Evolutionary conservation across 2,888 invertebrate genomes (phyloP), one percentile per base, ranked within the genome.

Genomic region (Coleophora flavipennella): DNA sequence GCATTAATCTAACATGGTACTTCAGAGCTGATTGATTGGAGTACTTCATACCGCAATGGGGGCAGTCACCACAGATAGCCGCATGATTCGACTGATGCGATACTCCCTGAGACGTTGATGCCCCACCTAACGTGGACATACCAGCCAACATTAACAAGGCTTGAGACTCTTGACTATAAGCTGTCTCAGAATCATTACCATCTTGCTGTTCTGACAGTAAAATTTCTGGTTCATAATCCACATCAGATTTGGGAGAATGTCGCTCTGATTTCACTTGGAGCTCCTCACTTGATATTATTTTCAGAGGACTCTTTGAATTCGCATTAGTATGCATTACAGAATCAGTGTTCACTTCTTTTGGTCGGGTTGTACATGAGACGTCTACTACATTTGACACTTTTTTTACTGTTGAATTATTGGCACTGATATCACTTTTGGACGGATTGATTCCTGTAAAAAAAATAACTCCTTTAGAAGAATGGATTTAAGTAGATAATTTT

Each of bases 21-120:
- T 90, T 90, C 49, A 90, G 78, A 31, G 90, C 89, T 1, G 90
- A 90, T 65, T 90, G 90, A 66, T 90, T 90, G 37, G 89, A 89
- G 68, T 90, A 90, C 45, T 88, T 86, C 81, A 89, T 88, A 11
- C 89, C 89, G 50, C 90, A 90, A 59, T 90, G 90, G 1, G 90
- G 90, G 57, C 90, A 90, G 49, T 88, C 88, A 0, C 89, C 89
- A 51, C 89, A 88, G 14, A 85, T 85, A 3, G 85, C 84, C 11
- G 85, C 83, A 47, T 85, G 85, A 45, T 85, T 86, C 6, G 81
- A 80, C 46, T 80, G 77, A 38, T 79, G 79, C 1, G 75, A 57
- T 1, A 71, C 50, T 10, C 66, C 67, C 51, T 81, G 80, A 1
- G 84, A 83, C 2, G 84, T 78, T 1, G 84, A 84, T 1, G 83